Evolutionary conservation across 2,797 vertebrate genomes (phyloP).

Genomic region (Enteromius unitaeniatus): DNA sequence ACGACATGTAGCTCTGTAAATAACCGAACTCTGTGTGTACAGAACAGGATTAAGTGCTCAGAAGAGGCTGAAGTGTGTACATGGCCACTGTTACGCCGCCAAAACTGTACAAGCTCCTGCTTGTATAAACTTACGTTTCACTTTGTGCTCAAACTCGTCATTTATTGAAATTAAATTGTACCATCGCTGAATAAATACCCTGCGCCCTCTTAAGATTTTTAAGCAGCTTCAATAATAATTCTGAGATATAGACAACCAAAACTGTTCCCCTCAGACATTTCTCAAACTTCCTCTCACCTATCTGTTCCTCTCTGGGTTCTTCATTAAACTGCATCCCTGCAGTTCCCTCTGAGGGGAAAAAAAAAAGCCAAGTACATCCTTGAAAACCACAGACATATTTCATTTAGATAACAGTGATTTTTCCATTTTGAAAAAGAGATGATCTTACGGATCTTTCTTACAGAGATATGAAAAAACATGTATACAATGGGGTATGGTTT

Average conservation of each 20-base stretch:
- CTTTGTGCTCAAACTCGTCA: neutral
- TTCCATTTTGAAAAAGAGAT: slow-evolving; percentile 50
- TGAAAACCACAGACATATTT: slow-evolving; percentile 63
- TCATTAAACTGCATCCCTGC: slow-evolving; percentile 33
- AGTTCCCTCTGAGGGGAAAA: neutral
- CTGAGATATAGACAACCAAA: neutral
- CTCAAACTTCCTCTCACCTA: slow-evolving; percentile 22
- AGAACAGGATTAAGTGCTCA: slow-evolving; percentile 32
- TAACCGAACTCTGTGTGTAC: neutral
- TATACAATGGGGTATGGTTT: slow-evolving; percentile 58
- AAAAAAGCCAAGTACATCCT: slow-evolving; percentile 46
- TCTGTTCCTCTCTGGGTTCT: slow-evolving; percentile 23
- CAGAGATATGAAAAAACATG: slow-evolving; percentile 48
- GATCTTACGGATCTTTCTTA: slow-evolving; percentile 43
- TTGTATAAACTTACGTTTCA: neutral
- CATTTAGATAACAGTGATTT: slow-evolving; percentile 59
- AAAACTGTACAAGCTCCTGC: neutral
- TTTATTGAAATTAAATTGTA: neutral
- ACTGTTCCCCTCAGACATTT: slow-evolving; percentile 4
- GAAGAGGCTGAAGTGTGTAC: slow-evolving; percentile 21
- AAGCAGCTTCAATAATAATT: neutral
- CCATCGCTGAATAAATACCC: neutral
- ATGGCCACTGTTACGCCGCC: neutral
- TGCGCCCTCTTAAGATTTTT: neutral
- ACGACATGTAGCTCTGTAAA: slow-evolving; percentile 24